Conservation (phyloP, 53 echinoderm and acorn worm genomes). For the Zoroaster sp. region DNA sequence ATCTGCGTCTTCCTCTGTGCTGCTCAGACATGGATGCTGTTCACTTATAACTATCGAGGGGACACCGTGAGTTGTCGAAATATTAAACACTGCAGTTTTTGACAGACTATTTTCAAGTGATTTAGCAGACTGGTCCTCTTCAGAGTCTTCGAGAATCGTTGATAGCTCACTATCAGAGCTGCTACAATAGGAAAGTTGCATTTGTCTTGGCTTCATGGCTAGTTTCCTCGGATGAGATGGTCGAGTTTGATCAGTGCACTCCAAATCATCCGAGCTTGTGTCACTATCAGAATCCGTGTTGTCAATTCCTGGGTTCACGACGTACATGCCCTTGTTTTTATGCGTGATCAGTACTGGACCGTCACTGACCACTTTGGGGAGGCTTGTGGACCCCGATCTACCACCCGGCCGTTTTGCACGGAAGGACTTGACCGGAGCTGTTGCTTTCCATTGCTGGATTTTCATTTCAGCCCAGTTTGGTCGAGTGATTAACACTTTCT, state of each 20-base stretch:
- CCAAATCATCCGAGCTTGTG: constrained; percentile 36
- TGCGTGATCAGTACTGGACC: constrained; percentile 24
- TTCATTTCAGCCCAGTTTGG: constrained; percentile 50
- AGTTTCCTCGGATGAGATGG: constrained; percentile 7
- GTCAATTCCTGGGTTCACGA: constrained; percentile 6
- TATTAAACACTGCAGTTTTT: not conserved
- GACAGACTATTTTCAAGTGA: not conserved
- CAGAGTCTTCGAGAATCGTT: constrained; percentile 64
- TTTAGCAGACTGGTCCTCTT: constrained; percentile 12
- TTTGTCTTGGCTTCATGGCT: not conserved
- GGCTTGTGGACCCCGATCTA: not conserved
- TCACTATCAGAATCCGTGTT: not conserved
- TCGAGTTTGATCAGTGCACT: not conserved
- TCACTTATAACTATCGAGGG: constrained; percentile 18
- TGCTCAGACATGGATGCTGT: not conserved
- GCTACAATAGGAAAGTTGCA: not conserved
- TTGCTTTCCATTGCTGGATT: constrained; percentile 36
- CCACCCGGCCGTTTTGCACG: constrained; percentile 25
- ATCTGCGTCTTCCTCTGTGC: constrained; percentile 41
- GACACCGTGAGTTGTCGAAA: not conserved
- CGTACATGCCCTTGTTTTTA: constrained; percentile 38
- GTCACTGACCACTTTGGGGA: not conserved
- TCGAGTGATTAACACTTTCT: constrained; percentile 3
- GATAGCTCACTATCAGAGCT: constrained; percentile 87
- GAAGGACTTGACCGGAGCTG: not conserved